These are phyloP conservation scores for Erpornis zantholeuca DNA, from an alignment of 2,113 vertebrate species.

Conservation along the genomic window DNA sequence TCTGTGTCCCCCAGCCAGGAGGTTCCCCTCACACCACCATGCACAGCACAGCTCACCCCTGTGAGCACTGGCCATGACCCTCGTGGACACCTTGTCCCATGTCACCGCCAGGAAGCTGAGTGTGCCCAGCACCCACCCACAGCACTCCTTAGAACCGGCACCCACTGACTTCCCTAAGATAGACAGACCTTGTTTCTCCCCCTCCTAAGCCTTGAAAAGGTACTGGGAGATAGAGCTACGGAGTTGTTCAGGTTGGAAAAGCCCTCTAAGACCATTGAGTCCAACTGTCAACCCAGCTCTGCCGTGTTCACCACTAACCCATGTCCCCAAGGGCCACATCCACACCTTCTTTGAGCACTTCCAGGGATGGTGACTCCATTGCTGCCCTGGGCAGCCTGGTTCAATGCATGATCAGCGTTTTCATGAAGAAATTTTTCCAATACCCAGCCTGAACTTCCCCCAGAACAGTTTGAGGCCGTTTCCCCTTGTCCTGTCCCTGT, in stretches of 20 bases:
- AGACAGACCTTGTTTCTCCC: not conserved
- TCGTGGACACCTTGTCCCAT: not conserved
- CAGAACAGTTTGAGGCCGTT: not conserved
- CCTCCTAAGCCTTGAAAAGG: not conserved
- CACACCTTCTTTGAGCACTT: fast-evolving
- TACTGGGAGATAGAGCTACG: not conserved
- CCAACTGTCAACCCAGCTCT: not conserved
- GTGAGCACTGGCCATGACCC: not conserved
- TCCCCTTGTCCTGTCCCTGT: not conserved
- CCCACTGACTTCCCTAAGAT: not conserved
- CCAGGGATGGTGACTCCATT: not conserved
- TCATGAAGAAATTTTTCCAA: not conserved
- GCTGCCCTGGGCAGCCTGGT: not conserved
- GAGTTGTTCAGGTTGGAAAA: not conserved
- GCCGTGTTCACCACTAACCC: not conserved
- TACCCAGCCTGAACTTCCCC: not conserved
- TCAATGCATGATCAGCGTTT: not conserved
- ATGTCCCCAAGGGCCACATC: not conserved
- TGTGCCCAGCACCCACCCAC: not conserved
- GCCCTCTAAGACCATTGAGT: not conserved
- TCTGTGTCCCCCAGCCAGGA: not conserved
- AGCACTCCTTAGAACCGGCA: not conserved
- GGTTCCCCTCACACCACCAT: no score
- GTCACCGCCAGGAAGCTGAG: not conserved
- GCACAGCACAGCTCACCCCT: not conserved